A percentile compares a stretch with the other conserved stretches of the same genome.
phyloP scores from a whole-genome alignment of 2,797 vertebrate genomes.

The Craterocephalus amniculus region DNA sequence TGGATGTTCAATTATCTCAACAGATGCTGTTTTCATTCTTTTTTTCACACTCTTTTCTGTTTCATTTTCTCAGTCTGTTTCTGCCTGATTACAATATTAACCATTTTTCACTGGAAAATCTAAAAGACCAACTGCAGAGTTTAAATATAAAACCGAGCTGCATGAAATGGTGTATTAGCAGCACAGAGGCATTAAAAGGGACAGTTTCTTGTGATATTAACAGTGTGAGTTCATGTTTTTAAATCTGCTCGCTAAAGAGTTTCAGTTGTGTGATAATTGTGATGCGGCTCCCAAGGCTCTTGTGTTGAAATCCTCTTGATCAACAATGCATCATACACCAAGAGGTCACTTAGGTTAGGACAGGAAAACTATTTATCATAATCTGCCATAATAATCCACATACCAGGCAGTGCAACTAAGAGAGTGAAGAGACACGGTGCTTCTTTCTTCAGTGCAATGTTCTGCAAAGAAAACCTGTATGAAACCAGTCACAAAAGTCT shows the following conservation, averaged over 20 bases:
- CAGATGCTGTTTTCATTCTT: conserved; percentile 59
- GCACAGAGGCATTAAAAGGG: not conserved
- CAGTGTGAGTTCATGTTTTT: not conserved
- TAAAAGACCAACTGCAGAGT: conserved; percentile 31
- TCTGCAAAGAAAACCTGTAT: no score
- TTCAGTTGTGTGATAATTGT: conserved; percentile 1
- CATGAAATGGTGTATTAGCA: conserved; percentile 28
- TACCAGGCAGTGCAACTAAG: no score
- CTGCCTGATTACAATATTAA: conserved; percentile 27
- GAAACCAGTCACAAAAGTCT: not conserved
- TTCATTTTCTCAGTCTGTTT: not conserved
- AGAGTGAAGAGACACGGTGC: no score
- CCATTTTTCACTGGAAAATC: conserved; percentile 24
- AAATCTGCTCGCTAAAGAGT: not conserved
- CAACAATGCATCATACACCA: no score
- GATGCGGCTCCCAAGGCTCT: not conserved
- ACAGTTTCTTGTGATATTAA: not conserved
- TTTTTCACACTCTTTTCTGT: conserved; percentile 8
- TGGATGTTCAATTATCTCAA: conserved; percentile 50
- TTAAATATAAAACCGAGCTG: conserved; percentile 35
- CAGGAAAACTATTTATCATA: not conserved
- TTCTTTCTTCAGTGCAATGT: no score
- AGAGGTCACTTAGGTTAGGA: not conserved
- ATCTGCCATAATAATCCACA: no score
- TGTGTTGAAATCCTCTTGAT: not conserved